Base-by-base conservation (phyloP, 1,140 invertebrate genomes). In the Hestina assimilis region DNA sequence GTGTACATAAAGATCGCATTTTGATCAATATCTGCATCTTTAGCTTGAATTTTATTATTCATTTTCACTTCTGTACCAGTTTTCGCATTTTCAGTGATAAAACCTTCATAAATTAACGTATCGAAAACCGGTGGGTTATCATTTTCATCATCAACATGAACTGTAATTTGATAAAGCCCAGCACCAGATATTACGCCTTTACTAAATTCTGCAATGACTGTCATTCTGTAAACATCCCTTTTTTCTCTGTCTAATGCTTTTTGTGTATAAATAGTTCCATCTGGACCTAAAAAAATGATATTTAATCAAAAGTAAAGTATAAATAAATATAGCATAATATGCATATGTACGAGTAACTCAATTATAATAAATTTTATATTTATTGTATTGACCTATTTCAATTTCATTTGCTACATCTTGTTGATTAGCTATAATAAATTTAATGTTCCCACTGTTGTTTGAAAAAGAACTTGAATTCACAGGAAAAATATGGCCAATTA, bases 111-210 rank as follows among this genome's bases (percentile, higher is more conserved):
- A 3, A 83, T 75, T 1, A 87, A 67, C 8, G 90, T 87, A 35
- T 94, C 92, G 81, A 98, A 97, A 47, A 92, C 84, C 7, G 97
- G 97, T 2, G 96, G 92, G 78, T 98, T 96, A 75, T 98, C 96
- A 76, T 98, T 98, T 47, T 96, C 95, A 78, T 98, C 96, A 43
- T 95, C 92, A 0, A 98, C 94, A 20, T 92, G 86, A 8, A 98
- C 90, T 5, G 91, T 92, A 1, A 97, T 92, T 90, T 95, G 94
- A 71, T 94, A 95, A 38, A 95, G 92, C 2, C 92, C 93, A 19
- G 93, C 92, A 2, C 92, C 93, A 53, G 91, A 91, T 14, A 91
- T 89, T 45, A 90, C 69, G 4, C 92, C 92, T 76, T 92, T 91
- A 24, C 84, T 90, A 65, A 92, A 93, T 77, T 96, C 94, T 7